A percentile compares a stretch with the other conserved stretches of the same genome.
These are phyloP conservation scores for Anguilla marmorata DNA, from an alignment of 2,797 vertebrate species.

Conservation along the genomic window DNA sequence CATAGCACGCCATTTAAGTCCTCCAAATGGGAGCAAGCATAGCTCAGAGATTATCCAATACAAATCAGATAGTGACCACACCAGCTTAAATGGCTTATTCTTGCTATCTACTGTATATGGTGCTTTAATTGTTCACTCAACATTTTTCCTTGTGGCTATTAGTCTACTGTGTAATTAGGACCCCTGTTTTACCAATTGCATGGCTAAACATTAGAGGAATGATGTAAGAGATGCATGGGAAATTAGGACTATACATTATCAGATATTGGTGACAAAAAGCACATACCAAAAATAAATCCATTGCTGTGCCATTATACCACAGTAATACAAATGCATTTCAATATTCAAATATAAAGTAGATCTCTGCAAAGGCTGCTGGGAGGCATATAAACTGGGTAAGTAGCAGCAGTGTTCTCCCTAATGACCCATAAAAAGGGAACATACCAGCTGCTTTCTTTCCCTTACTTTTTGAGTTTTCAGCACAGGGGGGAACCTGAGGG, in stretches of 20 bases:
- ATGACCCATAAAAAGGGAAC: slow-evolving; percentile 11
- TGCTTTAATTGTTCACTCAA: not conserved
- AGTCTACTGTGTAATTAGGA: not conserved
- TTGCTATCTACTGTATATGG: not conserved
- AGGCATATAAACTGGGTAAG: slow-evolving; percentile 1
- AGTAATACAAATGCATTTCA: not conserved
- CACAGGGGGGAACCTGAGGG: not conserved
- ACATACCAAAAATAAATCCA: not conserved
- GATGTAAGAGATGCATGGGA: not conserved
- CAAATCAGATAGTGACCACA: not conserved
- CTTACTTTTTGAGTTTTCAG: not conserved
- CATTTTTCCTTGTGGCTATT: not conserved
- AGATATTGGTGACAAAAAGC: not conserved
- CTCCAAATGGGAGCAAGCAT: no score
- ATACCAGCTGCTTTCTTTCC: slow-evolving; percentile 1
- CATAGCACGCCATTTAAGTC: no score
- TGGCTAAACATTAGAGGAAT: not conserved
- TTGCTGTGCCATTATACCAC: not conserved
- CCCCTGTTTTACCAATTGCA: not conserved
- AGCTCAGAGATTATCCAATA: not conserved
- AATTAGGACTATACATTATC: not conserved
- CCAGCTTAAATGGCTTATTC: not conserved
- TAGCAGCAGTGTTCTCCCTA: not conserved
- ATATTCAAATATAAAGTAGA: not conserved
- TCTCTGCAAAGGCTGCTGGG: slow-evolving; percentile 1